Conservation (phyloP, 2,888 invertebrate species). For the Lamellibrachia columna region DNA sequence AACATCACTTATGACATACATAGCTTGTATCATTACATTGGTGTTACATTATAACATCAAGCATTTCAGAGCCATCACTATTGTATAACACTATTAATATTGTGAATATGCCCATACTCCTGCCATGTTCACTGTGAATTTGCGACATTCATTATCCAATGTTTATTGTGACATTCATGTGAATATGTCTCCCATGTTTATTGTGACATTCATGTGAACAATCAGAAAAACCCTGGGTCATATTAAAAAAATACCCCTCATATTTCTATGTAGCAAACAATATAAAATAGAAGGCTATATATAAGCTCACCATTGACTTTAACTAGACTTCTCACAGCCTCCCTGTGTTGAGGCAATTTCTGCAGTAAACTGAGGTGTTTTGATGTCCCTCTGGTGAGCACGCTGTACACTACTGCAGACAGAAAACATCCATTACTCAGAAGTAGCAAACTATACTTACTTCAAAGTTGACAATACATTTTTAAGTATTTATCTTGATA, state of each 20-base stretch:
- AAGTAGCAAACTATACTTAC: background rate
- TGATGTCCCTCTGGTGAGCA: constrained; percentile 31
- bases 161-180: background rate
- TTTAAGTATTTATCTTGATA: no score
- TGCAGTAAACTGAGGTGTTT: constrained; percentile 43
- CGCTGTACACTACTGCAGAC: constrained; percentile 49
- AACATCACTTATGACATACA: background rate
- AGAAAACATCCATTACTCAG: constrained; percentile 13
- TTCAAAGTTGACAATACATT: no score
- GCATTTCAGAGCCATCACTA: background rate
- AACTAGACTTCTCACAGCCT: constrained; percentile 52
- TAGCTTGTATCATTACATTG: background rate
- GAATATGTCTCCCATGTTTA: background rate
- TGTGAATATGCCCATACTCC: background rate
- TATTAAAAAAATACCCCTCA: background rate
- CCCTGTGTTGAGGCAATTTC: constrained; percentile 51
- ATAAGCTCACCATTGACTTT: constrained; percentile 38
- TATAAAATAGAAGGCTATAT: background rate
- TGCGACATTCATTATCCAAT: background rate
- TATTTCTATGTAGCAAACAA: background rate
- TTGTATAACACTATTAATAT: background rate
- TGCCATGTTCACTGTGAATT: background rate
- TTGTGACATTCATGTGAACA: background rate
- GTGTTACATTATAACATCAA: background rate
- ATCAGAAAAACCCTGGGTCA: background rate